Base-by-base conservation (phyloP, 2,113 vertebrate species). In the Heliornis fulica region DNA sequence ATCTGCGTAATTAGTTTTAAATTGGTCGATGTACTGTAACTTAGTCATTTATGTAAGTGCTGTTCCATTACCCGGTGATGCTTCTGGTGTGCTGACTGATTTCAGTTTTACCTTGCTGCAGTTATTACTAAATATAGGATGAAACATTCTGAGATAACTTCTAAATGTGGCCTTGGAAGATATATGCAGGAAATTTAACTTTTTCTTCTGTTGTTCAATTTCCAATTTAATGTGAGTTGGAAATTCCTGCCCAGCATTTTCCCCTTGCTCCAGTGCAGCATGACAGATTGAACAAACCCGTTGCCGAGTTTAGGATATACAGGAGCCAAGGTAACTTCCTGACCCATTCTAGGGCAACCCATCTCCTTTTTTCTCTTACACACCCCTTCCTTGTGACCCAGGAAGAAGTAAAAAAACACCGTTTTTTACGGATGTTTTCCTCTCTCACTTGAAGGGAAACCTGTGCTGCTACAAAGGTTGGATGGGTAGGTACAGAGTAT, bases 71-170 rank as follows among this genome's bases (percentile, higher is more conserved):
- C 43, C 56, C 68, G 10, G 64, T 50, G 76, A 88, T 81, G 88
- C 23, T 93, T 82, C 60, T 80, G 86, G 51, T 72, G 70, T 54
- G 54, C 70, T 85, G 15, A 15, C 63, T 65, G 87, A 85, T 90
- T 93, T 86, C 84, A 59, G n/a, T 79, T 92, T 94, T 89, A 89
- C 89, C 83, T 96, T 94, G 59, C 91, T 91, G 74, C 34, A 31
- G 65, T 68, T 78, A 38, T 84, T 83, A 38, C 41, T 76, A 84
- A 90, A 93, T 87, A 72, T 53, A 75, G 82, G 45, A 59, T 77
- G 60, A 94, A 92, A 85, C 31, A 22, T 68, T 34, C 51, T 57
- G 70, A 83, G 46, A 70, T 79, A 72, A 43, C 54, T 94, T 76
- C 28, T 65, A n/a, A 85, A 81, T 66, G 64, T 83, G 74, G 46